These are phyloP conservation scores for Melanophora roralis DNA, from an alignment of 2,888 invertebrate genomes.

Conservation along the genomic window DNA sequence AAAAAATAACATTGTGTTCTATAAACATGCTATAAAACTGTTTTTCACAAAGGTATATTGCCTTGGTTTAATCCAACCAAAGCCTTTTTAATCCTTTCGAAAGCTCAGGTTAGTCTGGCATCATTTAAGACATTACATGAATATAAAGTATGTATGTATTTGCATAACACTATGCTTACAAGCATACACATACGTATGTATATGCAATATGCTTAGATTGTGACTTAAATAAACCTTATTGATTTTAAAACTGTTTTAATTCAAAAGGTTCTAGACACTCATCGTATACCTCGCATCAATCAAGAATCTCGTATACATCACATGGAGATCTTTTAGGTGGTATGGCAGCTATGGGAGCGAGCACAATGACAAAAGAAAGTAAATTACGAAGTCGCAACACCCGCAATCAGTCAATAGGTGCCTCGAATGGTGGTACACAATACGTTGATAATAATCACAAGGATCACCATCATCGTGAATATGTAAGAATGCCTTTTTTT, in stretches of 20 bases:
- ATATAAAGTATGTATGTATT: too few relatives aligned
- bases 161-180: too few relatives aligned
- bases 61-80: too few relatives aligned
- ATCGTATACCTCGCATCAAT: conserved; percentile 96
- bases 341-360: conserved; percentile 78
- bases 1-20: too few relatives aligned
- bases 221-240: too few relatives aligned
- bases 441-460: conserved; percentile 82
- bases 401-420: conserved; percentile 83
- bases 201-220: too few relatives aligned
- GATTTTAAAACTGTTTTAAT: neutral
- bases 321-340: conserved; percentile 93
- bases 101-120: too few relatives aligned
- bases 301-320: conserved; percentile 94
- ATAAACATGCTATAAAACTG: too few relatives aligned
- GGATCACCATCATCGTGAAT: conserved; percentile 82
- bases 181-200: too few relatives aligned
- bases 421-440: conserved; percentile 79
- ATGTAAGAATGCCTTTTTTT: conserved; percentile 78
- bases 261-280: conserved; percentile 89
- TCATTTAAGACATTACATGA: too few relatives aligned
- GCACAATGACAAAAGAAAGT: conserved; percentile 87
- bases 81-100: too few relatives aligned
- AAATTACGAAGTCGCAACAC: conserved; percentile 87
- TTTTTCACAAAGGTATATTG: too few relatives aligned